These are phyloP conservation scores for Glossosoma conforme DNA, from an alignment of 1,140 invertebrate species.

Conservation along the genomic window DNA sequence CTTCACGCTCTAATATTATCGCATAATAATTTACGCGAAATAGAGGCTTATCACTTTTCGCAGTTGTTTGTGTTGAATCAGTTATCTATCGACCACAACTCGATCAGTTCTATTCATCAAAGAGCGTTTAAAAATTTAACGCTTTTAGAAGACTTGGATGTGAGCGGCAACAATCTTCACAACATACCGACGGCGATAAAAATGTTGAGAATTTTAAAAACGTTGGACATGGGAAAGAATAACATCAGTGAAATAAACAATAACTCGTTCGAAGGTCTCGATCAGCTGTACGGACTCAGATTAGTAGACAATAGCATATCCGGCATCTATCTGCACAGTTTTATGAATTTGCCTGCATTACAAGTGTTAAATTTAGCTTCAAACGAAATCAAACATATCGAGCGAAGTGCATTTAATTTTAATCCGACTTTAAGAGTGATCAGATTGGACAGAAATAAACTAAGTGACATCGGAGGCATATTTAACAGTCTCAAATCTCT, in stretches of 20 bases:
- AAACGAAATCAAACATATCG: constrained; percentile 61
- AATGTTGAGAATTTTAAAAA: constrained; percentile 63
- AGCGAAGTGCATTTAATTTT: constrained; percentile 59
- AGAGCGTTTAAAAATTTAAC: constrained; percentile 76
- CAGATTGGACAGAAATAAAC: constrained; percentile 62
- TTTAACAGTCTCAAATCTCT: constrained; percentile 60
- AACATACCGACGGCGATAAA: constrained; percentile 66
- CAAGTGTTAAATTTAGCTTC: constrained; percentile 65
- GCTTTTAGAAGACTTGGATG: constrained; percentile 70
- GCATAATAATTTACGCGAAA: constrained; percentile 63
- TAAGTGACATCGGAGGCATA: constrained; percentile 61
- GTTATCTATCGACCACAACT: constrained; percentile 71
- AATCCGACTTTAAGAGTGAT: constrained; percentile 61
- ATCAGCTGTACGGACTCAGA: constrained; percentile 58
- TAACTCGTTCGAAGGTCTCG: constrained; percentile 58
- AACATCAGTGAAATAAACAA: constrained; percentile 58
- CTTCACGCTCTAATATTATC: constrained; percentile 71
- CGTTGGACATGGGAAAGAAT: constrained; percentile 75
- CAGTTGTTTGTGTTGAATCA: constrained; percentile 69
- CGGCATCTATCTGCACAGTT: constrained; percentile 61
- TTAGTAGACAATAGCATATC: constrained; percentile 64
- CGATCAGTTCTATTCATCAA: constrained; percentile 61
- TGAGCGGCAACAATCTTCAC: constrained; percentile 69
- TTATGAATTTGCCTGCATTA: constrained; percentile 59
- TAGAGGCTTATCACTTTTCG: constrained; percentile 65